phyloP scores from a whole-genome alignment of 2,797 vertebrate genomes.

The Chelon auratus region DNA sequence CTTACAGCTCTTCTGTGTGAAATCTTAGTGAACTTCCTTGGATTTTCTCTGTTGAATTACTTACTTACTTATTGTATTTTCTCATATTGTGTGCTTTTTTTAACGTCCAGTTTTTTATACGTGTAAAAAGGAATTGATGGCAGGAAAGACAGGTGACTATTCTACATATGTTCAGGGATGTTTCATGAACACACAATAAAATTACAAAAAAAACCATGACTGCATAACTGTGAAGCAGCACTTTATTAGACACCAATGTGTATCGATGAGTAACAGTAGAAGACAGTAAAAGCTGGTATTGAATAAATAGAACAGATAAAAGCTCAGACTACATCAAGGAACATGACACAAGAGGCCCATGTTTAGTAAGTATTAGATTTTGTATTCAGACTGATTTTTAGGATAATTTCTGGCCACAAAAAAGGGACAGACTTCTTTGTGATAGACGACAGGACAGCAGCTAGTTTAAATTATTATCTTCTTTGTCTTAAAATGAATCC shows the following conservation, averaged over 20 bases:
- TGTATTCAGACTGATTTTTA: background rate
- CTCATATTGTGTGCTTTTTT: no score
- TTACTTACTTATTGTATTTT: no score
- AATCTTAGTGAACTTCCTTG: no score
- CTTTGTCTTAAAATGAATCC: background rate
- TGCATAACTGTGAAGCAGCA: slow-evolving; percentile 48
- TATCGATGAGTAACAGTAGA: slow-evolving; percentile 16
- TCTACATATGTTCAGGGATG: no score
- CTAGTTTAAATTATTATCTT: background rate
- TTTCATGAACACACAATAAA: background rate
- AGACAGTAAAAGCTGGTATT: slow-evolving; percentile 20
- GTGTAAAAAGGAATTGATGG: no score
- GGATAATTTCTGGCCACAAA: background rate
- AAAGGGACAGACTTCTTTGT: background rate
- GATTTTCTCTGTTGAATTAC: no score
- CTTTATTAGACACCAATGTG: slow-evolving; percentile 54
- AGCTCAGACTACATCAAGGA: slow-evolving; percentile 17
- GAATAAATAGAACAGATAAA: slow-evolving; percentile 9
- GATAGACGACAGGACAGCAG: background rate
- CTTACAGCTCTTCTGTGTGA: no score
- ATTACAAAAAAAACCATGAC: slow-evolving; percentile 2
- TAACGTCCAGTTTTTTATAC: no score
- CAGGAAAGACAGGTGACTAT: no score
- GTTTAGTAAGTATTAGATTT: background rate
- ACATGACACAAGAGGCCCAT: slow-evolving; percentile 35